Base-by-base conservation (phyloP, 2,888 invertebrate genomes). In the Celastrina argiolus region DNA sequence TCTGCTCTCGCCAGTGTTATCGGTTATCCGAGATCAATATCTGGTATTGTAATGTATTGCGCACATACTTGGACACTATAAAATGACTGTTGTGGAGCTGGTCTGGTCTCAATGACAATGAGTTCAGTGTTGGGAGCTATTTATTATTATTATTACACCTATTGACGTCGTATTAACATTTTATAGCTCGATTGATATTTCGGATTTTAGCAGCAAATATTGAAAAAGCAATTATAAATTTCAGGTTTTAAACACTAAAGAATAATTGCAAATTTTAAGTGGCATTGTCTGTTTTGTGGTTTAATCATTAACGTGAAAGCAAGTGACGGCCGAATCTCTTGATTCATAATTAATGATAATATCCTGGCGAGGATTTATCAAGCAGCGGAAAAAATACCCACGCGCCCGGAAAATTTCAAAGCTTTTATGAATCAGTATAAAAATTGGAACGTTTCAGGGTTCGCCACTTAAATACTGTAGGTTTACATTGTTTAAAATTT, bases 291-390 rank as follows among this genome's bases (percentile, higher is more conserved):
- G 66, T 68, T 51, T 12, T 70, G 68, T 69, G 66, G 61, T 67
- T 80, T 76, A 76, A 87, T 85, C 81, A 82, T 84, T 82, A 78
- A 74, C 79, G 81, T 83, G 83, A 80, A 74, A 74, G 74, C 78
- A 74, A n/a, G 76, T 79, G 78, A 79, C 80, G 41, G 74, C 74
- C 74, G 80, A 78, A 78, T 71, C 70, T 73, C 78, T 79, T 75
- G 83, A 83, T 88, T 83, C 84, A 89, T 90, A 90, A 91, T 91
- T 90, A 89, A 91, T 86, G 89, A 84, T 86, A 88, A 91, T 91
- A 85, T 91, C 91, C 91, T 88, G 81, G 79, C 75, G 77, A 78
- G 83, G 85, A 83, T 83, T 88, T 87, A 88, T 84, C 80, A 81
- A 78, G 79, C 77, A 78, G 74, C 80, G 81, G 77, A 78, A 85